Base-by-base conservation (phyloP, 2,888 invertebrate genomes). In the Ophioninae sp. region DNA sequence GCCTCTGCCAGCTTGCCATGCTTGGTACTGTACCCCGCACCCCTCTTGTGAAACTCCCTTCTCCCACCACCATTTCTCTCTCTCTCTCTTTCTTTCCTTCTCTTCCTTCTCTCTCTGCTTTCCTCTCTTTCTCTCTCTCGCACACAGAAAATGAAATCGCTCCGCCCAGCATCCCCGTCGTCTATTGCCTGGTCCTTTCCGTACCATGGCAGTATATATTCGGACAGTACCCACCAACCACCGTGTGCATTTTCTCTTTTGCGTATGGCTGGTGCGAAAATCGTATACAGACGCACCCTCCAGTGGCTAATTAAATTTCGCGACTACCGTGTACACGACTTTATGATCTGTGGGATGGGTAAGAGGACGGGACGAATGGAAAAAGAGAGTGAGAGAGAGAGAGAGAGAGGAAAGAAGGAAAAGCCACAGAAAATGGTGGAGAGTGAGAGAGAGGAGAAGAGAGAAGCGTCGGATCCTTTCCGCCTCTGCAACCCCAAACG, bases 221-320 rank as follows among this genome's bases (percentile, higher is more conserved):
- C 68, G 68, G 37, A 69, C 61, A 44, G 51, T 51, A 77, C 61
- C 37, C 68, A 44, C 68, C n/a, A 30, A 68, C 68, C 44, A 61
- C 39, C 22, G 13, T 17, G 39, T 69, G 68, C 61, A 51, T 68
- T 22, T 41, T 72, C 64, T 65, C 65, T 13, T 22, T 69, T 67
- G 37, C 61, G 58, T 8, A 59, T 67, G 56, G 59, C 56, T 51
- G 44, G 56, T 65, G 67, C 56, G 81, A 85, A 86, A 86, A 86
- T 86, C 84, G 85, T 88, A 59, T 63, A 87, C 85, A 85, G 81
- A 81, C 64, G n/a, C 78, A 22, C 23, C 13, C 68, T 30, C 84
- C 79, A 80, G 77, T 77, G 86, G 86, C 87, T 88, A 89, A 89
- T 89, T 88, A 87, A 88, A 88, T 88, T 89, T 87, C 86, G 86